Conservation (phyloP, 2,888 invertebrate genomes). For the Stenichneumon culpator region DNA sequence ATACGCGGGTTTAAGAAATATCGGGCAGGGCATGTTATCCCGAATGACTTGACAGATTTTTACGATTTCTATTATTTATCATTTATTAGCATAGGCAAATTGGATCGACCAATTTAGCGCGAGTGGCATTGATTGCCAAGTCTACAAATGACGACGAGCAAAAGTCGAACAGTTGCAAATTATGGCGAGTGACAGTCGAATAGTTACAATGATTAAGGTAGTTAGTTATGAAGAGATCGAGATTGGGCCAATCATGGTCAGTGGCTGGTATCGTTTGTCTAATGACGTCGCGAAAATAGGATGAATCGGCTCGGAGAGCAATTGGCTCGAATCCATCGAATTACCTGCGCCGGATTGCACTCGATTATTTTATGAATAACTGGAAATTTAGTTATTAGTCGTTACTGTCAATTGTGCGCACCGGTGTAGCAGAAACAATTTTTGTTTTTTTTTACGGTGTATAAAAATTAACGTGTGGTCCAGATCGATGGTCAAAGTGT, state of each 20-base stretch:
- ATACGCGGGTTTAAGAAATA: not conserved
- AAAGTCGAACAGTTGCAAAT: not conserved
- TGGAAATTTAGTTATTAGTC: not conserved
- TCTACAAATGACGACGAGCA: not conserved
- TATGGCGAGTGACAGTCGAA: not conserved
- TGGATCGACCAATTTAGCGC: slow-evolving; percentile 10
- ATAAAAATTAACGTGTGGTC: not conserved
- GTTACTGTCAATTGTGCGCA: not conserved
- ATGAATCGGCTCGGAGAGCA: not conserved
- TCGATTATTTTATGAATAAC: slow-evolving; percentile 23
- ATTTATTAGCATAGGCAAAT: slow-evolving; percentile 9
- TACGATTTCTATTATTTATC: not conserved
- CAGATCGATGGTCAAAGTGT: slow-evolving; percentile 4
- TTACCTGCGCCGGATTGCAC: not conserved
- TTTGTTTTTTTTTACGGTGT: not conserved
- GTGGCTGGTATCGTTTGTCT: slow-evolving; percentile 36
- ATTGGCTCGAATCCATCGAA: not conserved
- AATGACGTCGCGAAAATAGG: slow-evolving; percentile 28
- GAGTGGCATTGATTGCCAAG: slow-evolving; percentile 20
- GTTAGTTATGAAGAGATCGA: slow-evolving; percentile 42
- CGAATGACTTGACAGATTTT: not conserved
- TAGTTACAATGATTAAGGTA: slow-evolving; percentile 46
- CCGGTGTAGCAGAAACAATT: not conserved
- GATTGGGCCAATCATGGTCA: slow-evolving; percentile 44
- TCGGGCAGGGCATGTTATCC: slow-evolving; percentile 20